Evolutionary conservation across 1,140 invertebrate genomes (phyloP), one percentile per base, ranked within the genome.

Genomic region (Pseudoatta argentina): DNA sequence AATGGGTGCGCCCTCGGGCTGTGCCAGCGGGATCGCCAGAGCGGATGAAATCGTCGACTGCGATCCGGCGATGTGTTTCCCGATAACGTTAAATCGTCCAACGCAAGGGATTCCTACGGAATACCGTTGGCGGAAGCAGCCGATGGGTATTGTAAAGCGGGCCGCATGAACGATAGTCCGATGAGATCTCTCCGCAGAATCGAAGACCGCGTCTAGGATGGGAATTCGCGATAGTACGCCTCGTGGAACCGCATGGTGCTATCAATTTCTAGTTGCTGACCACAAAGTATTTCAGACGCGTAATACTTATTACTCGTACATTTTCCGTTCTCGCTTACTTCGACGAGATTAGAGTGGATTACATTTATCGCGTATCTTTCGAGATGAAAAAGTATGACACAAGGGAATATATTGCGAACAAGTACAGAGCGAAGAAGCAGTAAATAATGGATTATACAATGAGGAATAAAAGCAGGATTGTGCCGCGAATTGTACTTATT

Each of bases 11-110:
- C 55, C 79, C 55, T 73, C 69, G 67, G 55, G 69, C 69, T 73
- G 79, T 83, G 79, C 79, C 79, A 83, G 69, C 69, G 79, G 57
- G 69, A 83, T 83, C 79, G 79, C 69, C 79, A 73, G 79, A 83
- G 79, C 79, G 79, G 69, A 83, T 83, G 79, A 83, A 75, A 83
- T 83, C 79, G 78, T 81, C 78, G 78, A 71, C 78, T 81, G 79
- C 79, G 67, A 83, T 83, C 79, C 79, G 79, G 39, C 79, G 79
- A 83, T 83, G 79, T 83, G 79, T 75, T 83, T 83, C 55, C 79
- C 79, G 79, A 83, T 83, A 83, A 83, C 79, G 69, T 83, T 83
- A 83, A 83, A 83, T 83, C 79, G 79, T 83, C 69, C 55, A 61
- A 59, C 69, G 67, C 69, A 75, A 61, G 79, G 69, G 67, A 83